phyloP scores from a whole-genome alignment of 2,888 invertebrate genomes.

The Mythimna lalbum region DNA sequence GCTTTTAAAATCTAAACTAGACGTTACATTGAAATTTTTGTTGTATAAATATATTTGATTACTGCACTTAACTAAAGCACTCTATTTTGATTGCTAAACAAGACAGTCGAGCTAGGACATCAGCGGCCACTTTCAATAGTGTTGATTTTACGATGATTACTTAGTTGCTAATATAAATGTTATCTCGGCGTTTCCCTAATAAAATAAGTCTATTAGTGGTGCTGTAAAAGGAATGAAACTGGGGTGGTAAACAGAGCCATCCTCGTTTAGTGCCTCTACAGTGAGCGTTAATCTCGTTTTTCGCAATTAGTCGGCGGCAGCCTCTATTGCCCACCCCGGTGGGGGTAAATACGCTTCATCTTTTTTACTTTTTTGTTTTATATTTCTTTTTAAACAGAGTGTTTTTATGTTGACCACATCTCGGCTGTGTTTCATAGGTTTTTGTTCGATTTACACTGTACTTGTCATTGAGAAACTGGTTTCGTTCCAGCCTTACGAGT shows the following conservation, averaged over 20 bases:
- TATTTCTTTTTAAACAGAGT: conserved; percentile 75
- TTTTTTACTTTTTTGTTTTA: conserved; percentile 76
- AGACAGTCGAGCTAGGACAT: conserved; percentile 29
- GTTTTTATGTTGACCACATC: conserved; percentile 72
- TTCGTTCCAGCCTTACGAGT: conserved; percentile 43
- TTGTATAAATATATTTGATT: conserved; percentile 29
- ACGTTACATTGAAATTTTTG: conserved; percentile 14
- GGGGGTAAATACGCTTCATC: conserved; percentile 79
- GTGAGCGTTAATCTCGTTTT: conserved; percentile 88
- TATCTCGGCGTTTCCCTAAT: conserved; percentile 81
- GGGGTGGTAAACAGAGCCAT: conserved; percentile 82
- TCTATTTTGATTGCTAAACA: conserved; percentile 39
- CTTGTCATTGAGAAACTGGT: conserved; percentile 66
- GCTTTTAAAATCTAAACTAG: neutral
- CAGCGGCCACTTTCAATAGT: conserved; percentile 66
- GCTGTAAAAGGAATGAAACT: conserved; percentile 82
- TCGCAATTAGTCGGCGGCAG: conserved; percentile 86
- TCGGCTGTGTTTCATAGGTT: conserved; percentile 68
- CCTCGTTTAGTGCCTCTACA: conserved; percentile 83
- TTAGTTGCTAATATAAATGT: conserved; percentile 81
- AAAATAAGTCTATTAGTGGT: conserved; percentile 86
- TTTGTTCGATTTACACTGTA: conserved; percentile 66
- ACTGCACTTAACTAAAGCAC: conserved; percentile 30
- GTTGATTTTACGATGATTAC: conserved; percentile 82
- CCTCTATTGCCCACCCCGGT: conserved; percentile 79